A percentile compares a stretch with the other conserved stretches of the same genome.
These are phyloP conservation scores for Dichetophora obliterata DNA, from an alignment of 2,888 invertebrate species.

Conservation along the genomic window DNA sequence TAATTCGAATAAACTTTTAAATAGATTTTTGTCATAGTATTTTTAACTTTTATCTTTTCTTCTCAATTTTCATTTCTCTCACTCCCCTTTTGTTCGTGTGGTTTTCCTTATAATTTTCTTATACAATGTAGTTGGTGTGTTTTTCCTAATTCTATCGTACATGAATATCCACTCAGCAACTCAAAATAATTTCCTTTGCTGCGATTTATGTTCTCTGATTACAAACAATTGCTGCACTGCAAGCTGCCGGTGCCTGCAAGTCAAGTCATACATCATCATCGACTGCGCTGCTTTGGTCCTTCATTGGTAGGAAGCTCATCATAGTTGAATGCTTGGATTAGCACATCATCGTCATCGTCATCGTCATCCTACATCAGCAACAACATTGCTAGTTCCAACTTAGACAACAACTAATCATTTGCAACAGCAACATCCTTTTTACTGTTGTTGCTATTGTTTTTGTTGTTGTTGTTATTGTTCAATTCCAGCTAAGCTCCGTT, in stretches of 20 bases:
- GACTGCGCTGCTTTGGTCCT: neutral
- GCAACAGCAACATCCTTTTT: constrained; percentile 1
- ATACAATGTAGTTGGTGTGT: neutral
- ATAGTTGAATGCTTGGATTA: neutral
- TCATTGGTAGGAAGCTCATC: neutral
- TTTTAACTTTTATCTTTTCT: too few relatives aligned
- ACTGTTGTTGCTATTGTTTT: constrained; percentile 24
- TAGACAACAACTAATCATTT: constrained; percentile 37
- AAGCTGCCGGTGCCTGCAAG: neutral
- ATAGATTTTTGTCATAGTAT: too few relatives aligned
- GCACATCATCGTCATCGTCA: constrained; percentile 20
- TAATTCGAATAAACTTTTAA: too few relatives aligned
- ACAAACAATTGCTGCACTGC: constrained; percentile 48
- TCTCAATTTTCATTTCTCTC: neutral
- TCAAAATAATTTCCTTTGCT: constrained; percentile 25
- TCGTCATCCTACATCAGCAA: constrained; percentile 11
- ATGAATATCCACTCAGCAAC: constrained; percentile 5
- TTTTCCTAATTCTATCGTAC: neutral
- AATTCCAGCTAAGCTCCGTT: constrained; percentile 34
- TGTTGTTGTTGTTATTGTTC: constrained; percentile 31
- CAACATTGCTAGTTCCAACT: constrained; percentile 6
- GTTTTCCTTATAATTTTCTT: constrained; percentile 2
- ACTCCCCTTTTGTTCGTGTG: neutral
- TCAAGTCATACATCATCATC: constrained; percentile 14
- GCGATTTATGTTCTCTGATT: constrained; percentile 52